A percentile compares a stretch with the other conserved stretches of the same genome.
These are phyloP conservation scores for Pseudomyrmex concolor DNA, from an alignment of 1,140 invertebrate species.

Conservation along the genomic window DNA sequence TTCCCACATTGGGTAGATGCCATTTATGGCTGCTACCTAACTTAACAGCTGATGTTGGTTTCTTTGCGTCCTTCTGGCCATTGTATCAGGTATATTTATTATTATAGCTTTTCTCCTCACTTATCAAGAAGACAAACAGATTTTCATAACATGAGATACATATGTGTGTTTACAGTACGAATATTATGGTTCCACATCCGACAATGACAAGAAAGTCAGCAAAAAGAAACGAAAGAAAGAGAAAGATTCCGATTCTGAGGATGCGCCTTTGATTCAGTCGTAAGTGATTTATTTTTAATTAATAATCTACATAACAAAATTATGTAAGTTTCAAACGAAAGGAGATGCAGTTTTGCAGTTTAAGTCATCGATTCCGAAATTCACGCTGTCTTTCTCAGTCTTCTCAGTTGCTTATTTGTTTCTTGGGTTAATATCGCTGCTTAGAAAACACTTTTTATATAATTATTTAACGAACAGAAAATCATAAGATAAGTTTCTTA, in stretches of 20 bases:
- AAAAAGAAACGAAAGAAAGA: conserved; percentile 92
- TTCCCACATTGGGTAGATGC: conserved; percentile 94
- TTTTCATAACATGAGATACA: conserved; percentile 25
- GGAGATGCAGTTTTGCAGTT: too few relatives aligned
- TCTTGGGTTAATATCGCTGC: too few relatives aligned
- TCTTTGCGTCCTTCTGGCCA: conserved; percentile 99
- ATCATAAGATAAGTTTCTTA: conserved; percentile 41
- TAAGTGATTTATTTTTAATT: conserved; percentile 68
- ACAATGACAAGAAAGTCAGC: conserved; percentile 86
- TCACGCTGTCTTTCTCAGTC: too few relatives aligned
- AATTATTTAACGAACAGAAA: too few relatives aligned
- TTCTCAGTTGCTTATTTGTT: too few relatives aligned
- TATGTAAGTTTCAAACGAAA: neutral
- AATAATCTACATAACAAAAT: neutral
- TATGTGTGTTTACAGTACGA: conserved; percentile 87
- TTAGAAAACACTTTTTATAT: too few relatives aligned
- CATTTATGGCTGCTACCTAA: conserved; percentile 99
- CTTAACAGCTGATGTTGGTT: conserved; percentile 99
- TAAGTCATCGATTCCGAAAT: too few relatives aligned
- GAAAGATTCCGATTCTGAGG: conserved; percentile 90
- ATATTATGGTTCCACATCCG: conserved; percentile 88
- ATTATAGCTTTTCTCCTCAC: conserved; percentile 3
- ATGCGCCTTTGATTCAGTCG: conserved; percentile 73
- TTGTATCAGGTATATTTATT: conserved; percentile 90
- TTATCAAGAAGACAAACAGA: too few relatives aligned